Evolutionary conservation across 2,888 invertebrate genomes (phyloP).

Genomic region (Apantesis nais): DNA sequence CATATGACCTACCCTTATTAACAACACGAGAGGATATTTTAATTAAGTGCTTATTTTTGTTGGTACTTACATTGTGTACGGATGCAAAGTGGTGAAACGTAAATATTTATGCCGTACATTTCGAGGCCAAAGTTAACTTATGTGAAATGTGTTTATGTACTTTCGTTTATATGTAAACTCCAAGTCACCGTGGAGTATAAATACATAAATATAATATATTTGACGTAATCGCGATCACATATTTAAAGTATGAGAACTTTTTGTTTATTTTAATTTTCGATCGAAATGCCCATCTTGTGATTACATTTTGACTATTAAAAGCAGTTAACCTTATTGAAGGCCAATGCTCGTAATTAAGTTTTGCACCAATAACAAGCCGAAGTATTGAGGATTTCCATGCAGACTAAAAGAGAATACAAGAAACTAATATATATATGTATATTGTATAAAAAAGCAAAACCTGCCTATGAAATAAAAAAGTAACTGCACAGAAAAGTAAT

Average conservation of each 20-base stretch:
- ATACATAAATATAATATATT: neutral
- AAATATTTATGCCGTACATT: neutral
- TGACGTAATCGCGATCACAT: neutral
- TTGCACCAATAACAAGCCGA: neutral
- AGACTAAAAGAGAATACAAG: neutral
- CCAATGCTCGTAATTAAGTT: neutral
- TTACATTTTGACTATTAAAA: neutral
- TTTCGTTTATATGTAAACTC: no score
- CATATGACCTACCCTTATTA: constrained; percentile 16
- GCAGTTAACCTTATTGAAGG: neutral
- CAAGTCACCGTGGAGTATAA: neutral
- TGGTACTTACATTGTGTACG: neutral
- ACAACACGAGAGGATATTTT: neutral
- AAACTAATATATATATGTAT: neutral
- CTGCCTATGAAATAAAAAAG: no score
- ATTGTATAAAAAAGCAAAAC: neutral
- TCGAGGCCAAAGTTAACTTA: neutral
- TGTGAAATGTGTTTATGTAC: no score
- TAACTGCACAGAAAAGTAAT: constrained; percentile 16
- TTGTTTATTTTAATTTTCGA: neutral
- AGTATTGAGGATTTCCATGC: neutral
- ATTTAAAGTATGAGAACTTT: neutral
- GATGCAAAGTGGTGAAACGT: neutral
- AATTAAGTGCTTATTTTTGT: neutral
- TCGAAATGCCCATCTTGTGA: neutral